phyloP scores from a whole-genome alignment of 2,888 invertebrate genomes.

The Trachelus iudaicus region DNA sequence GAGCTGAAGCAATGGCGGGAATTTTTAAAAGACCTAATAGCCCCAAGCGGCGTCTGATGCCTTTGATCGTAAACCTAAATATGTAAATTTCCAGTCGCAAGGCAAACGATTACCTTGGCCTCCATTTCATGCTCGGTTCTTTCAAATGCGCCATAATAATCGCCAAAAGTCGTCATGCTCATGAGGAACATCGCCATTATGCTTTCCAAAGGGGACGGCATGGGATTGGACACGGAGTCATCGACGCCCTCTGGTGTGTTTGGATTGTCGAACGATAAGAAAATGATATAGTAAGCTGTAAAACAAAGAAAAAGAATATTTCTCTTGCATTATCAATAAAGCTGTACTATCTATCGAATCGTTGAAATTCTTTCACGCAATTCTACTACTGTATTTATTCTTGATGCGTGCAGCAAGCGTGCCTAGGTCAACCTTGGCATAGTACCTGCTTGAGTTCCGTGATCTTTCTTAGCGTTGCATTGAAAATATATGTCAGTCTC shows the following conservation, averaged over 20 bases:
- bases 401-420: background rate
- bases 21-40: background rate
- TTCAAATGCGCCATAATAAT: constrained; percentile 92
- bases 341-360: background rate
- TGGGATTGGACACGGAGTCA: constrained; percentile 85
- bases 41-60: background rate
- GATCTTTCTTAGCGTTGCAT: background rate
- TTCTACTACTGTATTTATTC: background rate
- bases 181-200: constrained; percentile 98
- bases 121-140: constrained; percentile 88
- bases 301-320: constrained; percentile 47
- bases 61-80: constrained; percentile 29
- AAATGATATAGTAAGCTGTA: constrained; percentile 93
- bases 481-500: constrained; percentile 45
- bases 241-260: constrained; percentile 85
- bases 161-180: constrained; percentile 96
- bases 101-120: constrained; percentile 76
- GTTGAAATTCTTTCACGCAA: background rate
- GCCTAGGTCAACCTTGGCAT: constrained; percentile 42
- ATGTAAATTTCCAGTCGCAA: background rate
- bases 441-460: constrained; percentile 26
- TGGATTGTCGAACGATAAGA: constrained; percentile 87
- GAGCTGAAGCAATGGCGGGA: background rate
- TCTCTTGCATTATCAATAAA: background rate
- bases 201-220: constrained; percentile 93